Percentiles rank a stretch among this genome's conserved stretches.
Evolutionary conservation across 2,797 vertebrate genomes (phyloP).

Genomic region (Gymnopithys bicolor): DNA sequence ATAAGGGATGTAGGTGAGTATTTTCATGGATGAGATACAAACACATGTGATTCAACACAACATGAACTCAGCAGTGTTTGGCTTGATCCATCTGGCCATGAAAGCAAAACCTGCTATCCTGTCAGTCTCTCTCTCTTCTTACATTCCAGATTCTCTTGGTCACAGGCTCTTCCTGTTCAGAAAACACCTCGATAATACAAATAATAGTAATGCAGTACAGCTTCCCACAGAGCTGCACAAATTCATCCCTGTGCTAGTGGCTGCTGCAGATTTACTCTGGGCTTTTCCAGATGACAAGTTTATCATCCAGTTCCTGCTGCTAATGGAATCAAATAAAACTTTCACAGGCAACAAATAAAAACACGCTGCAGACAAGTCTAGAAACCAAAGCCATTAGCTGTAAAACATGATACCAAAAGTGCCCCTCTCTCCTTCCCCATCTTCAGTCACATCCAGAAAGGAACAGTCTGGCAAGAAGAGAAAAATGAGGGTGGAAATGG

Average conservation of each 20-base stretch:
- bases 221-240: not conserved
- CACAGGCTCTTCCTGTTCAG: not conserved
- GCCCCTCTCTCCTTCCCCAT: not conserved
- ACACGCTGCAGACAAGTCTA: not conserved
- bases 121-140: not conserved
- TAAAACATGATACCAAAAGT: not conserved
- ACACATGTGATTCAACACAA: not conserved
- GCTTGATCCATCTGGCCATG: not conserved
- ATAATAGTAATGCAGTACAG: not conserved
- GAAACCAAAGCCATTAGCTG: not conserved
- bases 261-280: not conserved
- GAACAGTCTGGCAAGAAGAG: not conserved
- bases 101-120: not conserved
- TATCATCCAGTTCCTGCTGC: not conserved
- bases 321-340: not conserved
- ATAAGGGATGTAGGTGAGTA: not conserved
- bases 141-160: not conserved
- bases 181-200: not conserved
- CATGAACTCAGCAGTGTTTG: not conserved
- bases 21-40: not conserved
- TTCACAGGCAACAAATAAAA: not conserved
- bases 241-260: fast-evolving
- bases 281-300: not conserved
- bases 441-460: not conserved
- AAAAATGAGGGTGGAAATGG: not conserved